Conservation (phyloP, 1,140 invertebrate species). For the Tenebrio molitor region DNA sequence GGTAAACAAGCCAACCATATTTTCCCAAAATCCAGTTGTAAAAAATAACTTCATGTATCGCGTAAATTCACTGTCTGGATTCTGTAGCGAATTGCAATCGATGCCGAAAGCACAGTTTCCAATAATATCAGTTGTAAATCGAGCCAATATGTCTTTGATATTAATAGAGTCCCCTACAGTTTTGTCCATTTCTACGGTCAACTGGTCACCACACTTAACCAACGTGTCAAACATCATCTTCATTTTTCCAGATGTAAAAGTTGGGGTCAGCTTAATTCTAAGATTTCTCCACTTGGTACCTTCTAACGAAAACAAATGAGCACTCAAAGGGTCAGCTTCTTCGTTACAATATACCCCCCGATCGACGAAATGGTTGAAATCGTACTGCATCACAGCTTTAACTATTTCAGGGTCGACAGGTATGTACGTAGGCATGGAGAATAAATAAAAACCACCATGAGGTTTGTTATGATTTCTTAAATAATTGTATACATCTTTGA, state of each 20-base stretch:
- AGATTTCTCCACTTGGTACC: slow-evolving; percentile 69
- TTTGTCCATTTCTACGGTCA: slow-evolving; percentile 65
- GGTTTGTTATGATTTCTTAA: slow-evolving; percentile 50
- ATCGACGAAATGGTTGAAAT: slow-evolving; percentile 68
- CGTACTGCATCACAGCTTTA: slow-evolving; percentile 66
- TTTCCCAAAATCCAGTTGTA: slow-evolving; percentile 22
- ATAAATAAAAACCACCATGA: slow-evolving; percentile 42
- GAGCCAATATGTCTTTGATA: slow-evolving; percentile 66
- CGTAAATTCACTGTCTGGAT: slow-evolving; percentile 69
- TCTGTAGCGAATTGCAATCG: slow-evolving; percentile 67
- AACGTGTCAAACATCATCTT: too few species aligned
- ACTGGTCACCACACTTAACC: slow-evolving; percentile 47
- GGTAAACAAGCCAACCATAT: slow-evolving; percentile 55
- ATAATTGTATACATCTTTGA: slow-evolving; percentile 58
- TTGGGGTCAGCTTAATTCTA: too few species aligned
- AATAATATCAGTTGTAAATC: slow-evolving; percentile 70
- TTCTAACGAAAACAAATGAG: slow-evolving; percentile 66
- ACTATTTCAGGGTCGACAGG: slow-evolving; percentile 68
- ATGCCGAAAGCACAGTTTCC: slow-evolving; percentile 72
- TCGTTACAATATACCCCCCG: too few species aligned
- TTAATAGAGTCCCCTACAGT: slow-evolving; percentile 63
- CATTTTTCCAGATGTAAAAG: too few species aligned
- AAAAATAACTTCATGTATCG: slow-evolving; percentile 65
- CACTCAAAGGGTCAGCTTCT: slow-evolving; percentile 66
- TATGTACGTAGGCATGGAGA: slow-evolving; percentile 42